Evolutionary conservation across 2,888 invertebrate genomes (phyloP), one percentile per base, ranked within the genome.

Genomic region (Agonopterix arenella): DNA sequence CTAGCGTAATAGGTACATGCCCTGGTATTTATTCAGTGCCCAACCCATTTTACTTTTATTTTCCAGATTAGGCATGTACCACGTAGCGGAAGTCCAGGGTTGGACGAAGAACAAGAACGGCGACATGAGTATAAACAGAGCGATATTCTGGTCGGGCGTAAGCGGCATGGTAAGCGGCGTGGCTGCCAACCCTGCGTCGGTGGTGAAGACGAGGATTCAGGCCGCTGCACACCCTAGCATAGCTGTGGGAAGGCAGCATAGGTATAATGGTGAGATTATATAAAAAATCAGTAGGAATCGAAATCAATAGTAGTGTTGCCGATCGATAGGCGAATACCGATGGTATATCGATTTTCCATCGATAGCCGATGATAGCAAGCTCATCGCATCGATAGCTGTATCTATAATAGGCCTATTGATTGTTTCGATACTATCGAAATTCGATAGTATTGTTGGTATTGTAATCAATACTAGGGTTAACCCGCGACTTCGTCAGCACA

Each of bases 221-320:
- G 91, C 96, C 0, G 90, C 92, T 57, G 92, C 95, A 7, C 91
- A 91, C 45, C 90, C 91, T 7, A 90, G 91, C 47, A 96, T 96
- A 61, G 96, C 96, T 13, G 97, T 97, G 1, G 97, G 97, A 0
- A 90, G 93, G 70, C 97, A 97, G 70, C 95, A 96, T 77, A 76
- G 90, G 8, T 95, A 96, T 73, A 81, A 78, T 57, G 88, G 88
- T 85, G 62, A 43, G 38, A 8, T n/a, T 46, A 41, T 47, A 42
- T 42, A 11, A 13, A 18, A 18, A 18, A 4, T 18, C 4, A 18
- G 1, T 18, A 18, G 18, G 18, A 18, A 18, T 18, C 18, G 18
- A 18, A 18, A 18, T 4, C 4, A 18, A 18, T 18, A 18, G 18
- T 18, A 18, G 2, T 18, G 18, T 18, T 18, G 18, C 18, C 18